phyloP scores from a whole-genome alignment of 2,113 vertebrate species.

The Tretioscincus oriximinensis region DNA sequence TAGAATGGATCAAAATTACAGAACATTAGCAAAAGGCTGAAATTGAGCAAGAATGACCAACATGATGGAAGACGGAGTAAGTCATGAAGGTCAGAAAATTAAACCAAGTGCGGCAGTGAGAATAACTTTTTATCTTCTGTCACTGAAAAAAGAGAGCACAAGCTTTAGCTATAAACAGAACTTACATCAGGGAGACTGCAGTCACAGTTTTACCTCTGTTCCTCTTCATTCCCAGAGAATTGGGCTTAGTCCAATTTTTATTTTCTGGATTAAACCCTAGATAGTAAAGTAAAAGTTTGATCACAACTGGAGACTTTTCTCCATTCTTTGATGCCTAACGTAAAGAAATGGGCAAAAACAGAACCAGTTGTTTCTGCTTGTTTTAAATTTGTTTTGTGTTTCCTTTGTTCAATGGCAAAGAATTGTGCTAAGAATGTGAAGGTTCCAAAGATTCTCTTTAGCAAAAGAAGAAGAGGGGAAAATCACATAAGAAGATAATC shows the following conservation, averaged over 20 bases:
- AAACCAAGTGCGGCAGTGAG: too few relatives aligned
- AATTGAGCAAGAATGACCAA: not conserved
- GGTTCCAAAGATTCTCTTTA: conserved; percentile 61
- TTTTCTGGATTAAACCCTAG: too few relatives aligned
- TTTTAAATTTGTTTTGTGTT: conserved; percentile 30
- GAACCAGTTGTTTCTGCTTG: not conserved
- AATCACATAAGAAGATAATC: conserved; percentile 9
- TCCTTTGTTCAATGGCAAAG: conserved; percentile 47
- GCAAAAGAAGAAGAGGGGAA: conserved; percentile 34
- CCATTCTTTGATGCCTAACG: not conserved
- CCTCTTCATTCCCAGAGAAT: too few relatives aligned
- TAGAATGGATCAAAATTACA: not conserved
- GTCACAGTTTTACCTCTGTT: too few relatives aligned
- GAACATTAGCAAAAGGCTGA: not conserved
- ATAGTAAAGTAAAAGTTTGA: too few relatives aligned
- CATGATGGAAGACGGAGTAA: not conserved
- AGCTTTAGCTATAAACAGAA: not conserved
- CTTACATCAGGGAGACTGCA: not conserved
- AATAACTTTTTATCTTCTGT: not conserved
- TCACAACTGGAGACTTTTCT: too few relatives aligned
- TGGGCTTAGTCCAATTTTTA: too few relatives aligned
- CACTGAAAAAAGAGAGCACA: not conserved
- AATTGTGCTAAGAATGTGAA: conserved; percentile 54
- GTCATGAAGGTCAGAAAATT: not conserved
- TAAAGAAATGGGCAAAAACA: not conserved